Evolutionary conservation across 2,888 invertebrate genomes (phyloP), one percentile per base, ranked within the genome.

Genomic region (Drosophila atroscutellata): DNA sequence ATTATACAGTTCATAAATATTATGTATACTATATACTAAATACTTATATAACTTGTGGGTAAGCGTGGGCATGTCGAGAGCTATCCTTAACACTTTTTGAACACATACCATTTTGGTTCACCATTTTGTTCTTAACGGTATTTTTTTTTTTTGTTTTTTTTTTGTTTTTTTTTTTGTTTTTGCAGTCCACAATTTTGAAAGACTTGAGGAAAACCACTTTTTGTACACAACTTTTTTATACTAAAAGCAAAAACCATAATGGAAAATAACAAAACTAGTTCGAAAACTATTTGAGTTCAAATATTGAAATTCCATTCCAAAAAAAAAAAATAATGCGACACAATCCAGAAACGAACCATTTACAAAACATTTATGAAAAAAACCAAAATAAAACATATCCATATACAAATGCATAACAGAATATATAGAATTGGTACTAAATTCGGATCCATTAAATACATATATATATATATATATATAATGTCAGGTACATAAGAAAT

Each of bases 341-440:
- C 57, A 65, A 65, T 63, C 56, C 52, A 51, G 65, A 57, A 58
- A 50, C 42, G 39, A 62, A 70, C 60, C 73, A 64, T 64, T 61
- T 65, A 73, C 64, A 67, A 45, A 45, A 45, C 45, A 45, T 49
- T 63, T 45, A 45, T 42, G 32, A n/a, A n/a, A 32, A 24, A 24
- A 37, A 56, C 11, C 57, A 37, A 37, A 47, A 69, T n/a, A 24
- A 45, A 73, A 78, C 78, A 80, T 78, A 78, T 78, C 77, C 77
- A 77, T 64, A 51, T 70, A 58, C 52, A 73, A 54, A 57, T 13
- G 39, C 24, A 52, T 37, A 61, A 36, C 5, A 28, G 28, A 54
- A 59, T 24, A 66, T 57, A 66, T 57, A 52, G 8, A 65, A 60
- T 67, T 50, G 50, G 55, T 34, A 56, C 34, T 49, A 49, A 49